These are phyloP conservation scores for Platysternon megacephalum DNA, from an alignment of 2,113 vertebrate genomes.

Conservation along the genomic window DNA sequence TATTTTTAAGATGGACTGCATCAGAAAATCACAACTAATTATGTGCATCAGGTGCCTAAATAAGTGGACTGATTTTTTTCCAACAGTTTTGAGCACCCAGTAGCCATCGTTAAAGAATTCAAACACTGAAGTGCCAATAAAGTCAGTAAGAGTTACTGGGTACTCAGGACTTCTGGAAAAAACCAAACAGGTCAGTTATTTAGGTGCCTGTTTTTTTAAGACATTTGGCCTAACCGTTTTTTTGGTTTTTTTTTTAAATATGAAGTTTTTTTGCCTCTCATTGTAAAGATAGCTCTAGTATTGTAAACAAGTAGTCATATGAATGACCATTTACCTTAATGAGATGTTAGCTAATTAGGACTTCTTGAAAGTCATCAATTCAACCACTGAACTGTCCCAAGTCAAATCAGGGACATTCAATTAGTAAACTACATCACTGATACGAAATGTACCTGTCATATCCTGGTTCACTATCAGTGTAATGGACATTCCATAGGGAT, in stretches of 20 bases:
- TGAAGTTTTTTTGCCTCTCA: background rate
- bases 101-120: background rate
- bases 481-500: background rate
- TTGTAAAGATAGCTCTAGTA: background rate
- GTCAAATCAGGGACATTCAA: background rate
- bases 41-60: background rate
- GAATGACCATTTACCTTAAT: background rate
- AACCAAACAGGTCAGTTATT: background rate
- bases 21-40: background rate
- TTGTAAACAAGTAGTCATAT: background rate
- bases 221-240: background rate
- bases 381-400: background rate
- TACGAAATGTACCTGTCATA: background rate
- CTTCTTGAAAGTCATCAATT: background rate
- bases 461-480: background rate
- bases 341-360: background rate
- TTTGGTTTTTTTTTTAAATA: background rate
- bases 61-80: rapidly evolving
- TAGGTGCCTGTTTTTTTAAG: background rate
- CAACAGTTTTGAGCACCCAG: background rate
- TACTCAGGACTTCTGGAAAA: background rate
- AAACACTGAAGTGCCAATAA: background rate
- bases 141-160: rapidly evolving
- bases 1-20: background rate
- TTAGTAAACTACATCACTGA: conserved; percentile 3